Evolutionary conservation across 2,797 vertebrate genomes (phyloP), one percentile per base, ranked within the genome.

Genomic region (Tamandua tetradactyla): DNA sequence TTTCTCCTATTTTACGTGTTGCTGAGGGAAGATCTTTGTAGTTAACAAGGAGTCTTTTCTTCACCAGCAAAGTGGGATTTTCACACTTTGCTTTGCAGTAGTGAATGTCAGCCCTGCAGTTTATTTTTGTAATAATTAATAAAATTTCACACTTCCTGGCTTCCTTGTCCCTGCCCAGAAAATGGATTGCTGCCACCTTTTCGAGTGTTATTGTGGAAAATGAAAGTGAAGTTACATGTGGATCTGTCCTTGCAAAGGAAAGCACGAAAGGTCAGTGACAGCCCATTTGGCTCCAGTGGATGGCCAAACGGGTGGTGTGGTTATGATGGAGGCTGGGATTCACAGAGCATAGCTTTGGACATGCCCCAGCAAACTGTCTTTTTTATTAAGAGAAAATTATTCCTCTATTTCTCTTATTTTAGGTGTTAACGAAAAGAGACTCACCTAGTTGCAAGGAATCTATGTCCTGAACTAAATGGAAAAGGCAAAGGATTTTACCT

Each of bases 81-180:
- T 98, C 97, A 97, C 96, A 95, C 96, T 91, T 91, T 30, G 15
- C 66, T 97, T 96, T 89, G 91, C 80, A 82, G 42, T 89, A 95
- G 20, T 40, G 7, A 30, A 80, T 97, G 97, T 96, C 90, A 97
- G 72, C 93, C 89, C 72, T 40, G 27, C n/a, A 93, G 93, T 96
- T 98, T 97, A 95, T 97, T 98, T 98, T 96, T 91, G 95, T 86
- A 93, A 97, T 97, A 96, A 97, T 96, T 97, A 97, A 97, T 96
- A 96, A 98, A 97, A 94, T 79, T 1, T 96, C 95, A 91, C 95
- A 96, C 96, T 96, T 96, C 76, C 95, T 89, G 82, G 61, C 30
- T 97, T 95, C 96, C 94, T 95, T 95, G 75, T 87, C 95, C 85
- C 74, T 92, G 81, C 84, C 2, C 93, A 35, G 83, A 93, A 88